Evolutionary conservation across 2,888 invertebrate genomes (phyloP).

Genomic region (Eupeodes luniger): DNA sequence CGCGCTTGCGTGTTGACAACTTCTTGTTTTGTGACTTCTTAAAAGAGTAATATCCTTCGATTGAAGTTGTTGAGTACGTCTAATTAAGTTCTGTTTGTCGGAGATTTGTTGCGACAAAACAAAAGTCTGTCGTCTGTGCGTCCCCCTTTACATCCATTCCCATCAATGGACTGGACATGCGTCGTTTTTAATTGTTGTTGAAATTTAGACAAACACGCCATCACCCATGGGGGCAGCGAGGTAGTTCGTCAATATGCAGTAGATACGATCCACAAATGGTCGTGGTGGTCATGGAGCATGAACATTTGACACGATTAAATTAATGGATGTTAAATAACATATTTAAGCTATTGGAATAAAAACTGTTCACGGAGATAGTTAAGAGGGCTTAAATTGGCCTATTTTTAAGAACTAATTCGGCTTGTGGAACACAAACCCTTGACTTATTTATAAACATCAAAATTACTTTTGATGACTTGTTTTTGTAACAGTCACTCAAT

Average conservation of each 20-base stretch:
- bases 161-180: constrained; percentile 62
- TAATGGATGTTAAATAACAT: constrained; percentile 28
- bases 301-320: constrained; percentile 37
- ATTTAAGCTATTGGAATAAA: neutral
- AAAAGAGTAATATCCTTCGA: constrained; percentile 29
- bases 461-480: no score
- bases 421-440: no score
- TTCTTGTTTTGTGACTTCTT: constrained; percentile 42
- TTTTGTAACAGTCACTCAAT: no score
- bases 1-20: constrained; percentile 44
- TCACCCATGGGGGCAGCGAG: neutral
- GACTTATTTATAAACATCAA: no score
- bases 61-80: constrained; percentile 38
- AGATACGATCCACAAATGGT: constrained; percentile 8
- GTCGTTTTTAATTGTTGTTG: constrained; percentile 66
- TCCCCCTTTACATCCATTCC: neutral
- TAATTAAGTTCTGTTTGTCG: constrained; percentile 61
- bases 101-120: constrained; percentile 43
- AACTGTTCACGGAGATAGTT: no score
- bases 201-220: constrained; percentile 34
- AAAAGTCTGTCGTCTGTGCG: neutral
- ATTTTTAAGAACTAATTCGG: no score
- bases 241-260: neutral
- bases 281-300: constrained; percentile 51
- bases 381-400: no score